Percentiles rank a stretch among this genome's conserved stretches.
phyloP scores from a whole-genome alignment of 1,140 invertebrate species.

The Pinna nobilis region DNA sequence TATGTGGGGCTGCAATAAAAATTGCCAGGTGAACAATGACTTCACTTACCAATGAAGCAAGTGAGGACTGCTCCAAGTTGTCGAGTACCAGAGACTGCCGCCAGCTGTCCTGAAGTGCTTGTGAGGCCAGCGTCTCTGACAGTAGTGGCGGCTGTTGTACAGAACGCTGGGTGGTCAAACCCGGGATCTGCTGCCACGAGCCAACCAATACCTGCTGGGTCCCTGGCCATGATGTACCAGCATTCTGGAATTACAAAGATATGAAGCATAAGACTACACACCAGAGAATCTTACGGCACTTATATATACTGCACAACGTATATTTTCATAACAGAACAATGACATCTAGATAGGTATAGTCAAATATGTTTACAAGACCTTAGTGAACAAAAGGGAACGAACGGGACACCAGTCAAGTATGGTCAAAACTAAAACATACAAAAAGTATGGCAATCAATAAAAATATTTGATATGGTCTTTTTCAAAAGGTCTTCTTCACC shows the following conservation, averaged over 20 bases:
- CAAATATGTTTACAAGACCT: too few relatives aligned
- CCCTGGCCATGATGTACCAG: slow-evolving; percentile 85
- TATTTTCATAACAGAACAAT: too few relatives aligned
- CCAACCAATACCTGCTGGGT: slow-evolving; percentile 87
- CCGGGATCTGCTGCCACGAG: slow-evolving; percentile 87
- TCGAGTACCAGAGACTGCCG: slow-evolving; percentile 82
- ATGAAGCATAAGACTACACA: background rate
- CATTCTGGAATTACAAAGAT: slow-evolving; percentile 78
- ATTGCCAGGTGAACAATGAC: too few relatives aligned
- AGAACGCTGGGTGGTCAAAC: slow-evolving; percentile 80
- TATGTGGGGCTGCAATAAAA: too few relatives aligned
- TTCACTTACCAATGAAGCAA: slow-evolving; percentile 79
- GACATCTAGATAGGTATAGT: too few relatives aligned
- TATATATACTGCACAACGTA: too few relatives aligned
- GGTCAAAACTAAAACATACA: too few relatives aligned
- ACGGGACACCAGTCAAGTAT: too few relatives aligned
- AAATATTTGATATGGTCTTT: too few relatives aligned
- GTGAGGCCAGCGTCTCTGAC: slow-evolving; percentile 76
- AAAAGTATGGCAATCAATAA: too few relatives aligned
- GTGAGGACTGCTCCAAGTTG: slow-evolving; percentile 76
- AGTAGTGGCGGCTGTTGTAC: slow-evolving; percentile 80
- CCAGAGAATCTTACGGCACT: slow-evolving; percentile 11
- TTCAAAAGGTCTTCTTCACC: too few relatives aligned
- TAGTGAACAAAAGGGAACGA: too few relatives aligned
- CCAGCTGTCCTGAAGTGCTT: slow-evolving; percentile 81